Conservation (phyloP, 2,797 vertebrate species). For the Leontopithecus rosalia region DNA sequence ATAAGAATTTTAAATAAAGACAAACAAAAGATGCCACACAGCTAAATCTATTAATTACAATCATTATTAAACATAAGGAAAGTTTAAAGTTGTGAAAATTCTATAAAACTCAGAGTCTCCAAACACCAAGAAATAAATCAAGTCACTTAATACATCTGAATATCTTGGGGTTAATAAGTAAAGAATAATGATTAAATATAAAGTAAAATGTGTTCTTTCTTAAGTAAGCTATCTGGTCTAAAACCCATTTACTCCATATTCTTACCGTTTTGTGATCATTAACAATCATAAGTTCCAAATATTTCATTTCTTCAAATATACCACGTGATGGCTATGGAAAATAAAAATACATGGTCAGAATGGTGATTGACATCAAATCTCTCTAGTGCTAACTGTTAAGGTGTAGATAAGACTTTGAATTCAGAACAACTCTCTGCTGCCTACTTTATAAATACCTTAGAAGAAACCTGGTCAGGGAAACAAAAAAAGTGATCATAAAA, state of each 20-base stretch:
- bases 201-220: conserved; percentile 31
- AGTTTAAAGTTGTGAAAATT: conserved; percentile 23
- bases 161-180: neutral
- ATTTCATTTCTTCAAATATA: conserved; percentile 98
- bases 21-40: neutral
- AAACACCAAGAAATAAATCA: conserved; percentile 33
- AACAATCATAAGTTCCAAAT: conserved; percentile 98
- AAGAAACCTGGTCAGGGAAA: neutral
- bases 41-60: neutral
- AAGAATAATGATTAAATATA: conserved; percentile 8
- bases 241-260: conserved; percentile 24
- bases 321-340: conserved; percentile 91
- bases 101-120: neutral
- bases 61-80: neutral
- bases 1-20: neutral
- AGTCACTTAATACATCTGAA: neutral
- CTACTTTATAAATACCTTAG: neutral
- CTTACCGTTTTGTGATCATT: conserved; percentile 97
- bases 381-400: neutral
- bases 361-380: neutral
- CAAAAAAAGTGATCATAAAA: neutral
- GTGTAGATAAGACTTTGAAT: neutral
- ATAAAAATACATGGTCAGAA: conserved; percentile 71
- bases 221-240: neutral
- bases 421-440: neutral